Conservation (phyloP, 2,113 vertebrate species). For the Grallaria varia region DNA sequence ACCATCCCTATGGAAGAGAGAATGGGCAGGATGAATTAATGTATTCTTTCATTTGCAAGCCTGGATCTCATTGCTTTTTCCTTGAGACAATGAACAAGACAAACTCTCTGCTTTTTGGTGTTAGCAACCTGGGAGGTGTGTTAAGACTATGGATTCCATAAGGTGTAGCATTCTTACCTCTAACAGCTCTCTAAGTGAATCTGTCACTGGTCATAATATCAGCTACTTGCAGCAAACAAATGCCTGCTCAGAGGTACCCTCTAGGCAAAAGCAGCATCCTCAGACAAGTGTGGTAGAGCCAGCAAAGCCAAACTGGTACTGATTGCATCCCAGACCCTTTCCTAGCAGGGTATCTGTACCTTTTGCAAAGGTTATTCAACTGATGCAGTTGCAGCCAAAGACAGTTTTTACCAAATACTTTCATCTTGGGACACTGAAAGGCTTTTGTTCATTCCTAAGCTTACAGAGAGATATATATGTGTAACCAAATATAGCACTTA, state of each 20-base stretch:
- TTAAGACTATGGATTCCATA: not conserved
- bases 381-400: not conserved
- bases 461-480: not conserved
- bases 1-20: not conserved
- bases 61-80: not conserved
- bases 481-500: not conserved
- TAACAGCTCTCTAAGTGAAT: not conserved
- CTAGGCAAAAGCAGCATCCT: not conserved
- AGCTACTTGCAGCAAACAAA: not conserved
- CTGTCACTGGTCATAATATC: not conserved
- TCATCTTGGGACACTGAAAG: not conserved
- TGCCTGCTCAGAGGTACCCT: not conserved
- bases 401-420: not conserved
- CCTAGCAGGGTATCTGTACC: fast-evolving
- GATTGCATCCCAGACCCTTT: not conserved
- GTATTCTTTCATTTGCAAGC: not conserved
- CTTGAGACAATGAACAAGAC: not conserved
- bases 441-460: not conserved
- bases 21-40: not conserved
- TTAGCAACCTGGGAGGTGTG: not conserved
- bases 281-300: not conserved
- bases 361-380: not conserved
- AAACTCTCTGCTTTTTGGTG: not conserved
- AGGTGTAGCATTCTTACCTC: not conserved
- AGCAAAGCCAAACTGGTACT: not conserved